Evolutionary conservation across 2,797 vertebrate species (phyloP), one percentile per base, ranked within the genome.

Genomic region (Amniataba percoides): DNA sequence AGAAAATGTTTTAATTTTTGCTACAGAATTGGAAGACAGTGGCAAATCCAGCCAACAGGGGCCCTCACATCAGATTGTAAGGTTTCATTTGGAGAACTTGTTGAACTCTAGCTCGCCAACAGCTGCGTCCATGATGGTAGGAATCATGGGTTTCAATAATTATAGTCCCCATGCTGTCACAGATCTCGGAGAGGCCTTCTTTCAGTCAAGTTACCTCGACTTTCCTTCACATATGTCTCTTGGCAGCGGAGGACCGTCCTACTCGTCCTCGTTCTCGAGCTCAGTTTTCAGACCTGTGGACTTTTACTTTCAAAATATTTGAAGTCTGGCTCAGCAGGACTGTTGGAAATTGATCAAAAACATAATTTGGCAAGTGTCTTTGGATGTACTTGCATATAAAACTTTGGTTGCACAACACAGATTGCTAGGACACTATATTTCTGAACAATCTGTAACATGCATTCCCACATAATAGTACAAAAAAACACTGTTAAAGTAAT

Each of bases 371-470:
- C 8, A 13, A 43, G n/a, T 40, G 12, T 23, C 1, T 55, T 43
- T 64, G 15, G 14, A 36, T 53, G 7, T 12, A 36, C 56, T 59
- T 80, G 4, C 13, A 62, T 15, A 16, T 45, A 64, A 52, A 68
- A 65, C 16, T 16, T 43, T 1, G 11, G 3, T 55, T 23, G 48
- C 1, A 8, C 5, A 53, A 19, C 59, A 58, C 2, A 23, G 31
- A n/a, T 15, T n/a, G 56, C 40, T 2, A 48, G 14, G 7, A 46
- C 19, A 18, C 0, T 21, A 14, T 12, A 23, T 40, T 39, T 62
- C 19, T 43, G 27, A 34, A 52, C 21, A 16, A 12, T 40, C 8
- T 49, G 10, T 11, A 13, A 51, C 5, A 40, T 43, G 49, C 21
- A 16, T 40, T 34, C 21, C 18, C 14, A n/a, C 2, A 0, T 16